Conservation (phyloP, 2,113 vertebrate genomes). For the Chloebia gouldiae region DNA sequence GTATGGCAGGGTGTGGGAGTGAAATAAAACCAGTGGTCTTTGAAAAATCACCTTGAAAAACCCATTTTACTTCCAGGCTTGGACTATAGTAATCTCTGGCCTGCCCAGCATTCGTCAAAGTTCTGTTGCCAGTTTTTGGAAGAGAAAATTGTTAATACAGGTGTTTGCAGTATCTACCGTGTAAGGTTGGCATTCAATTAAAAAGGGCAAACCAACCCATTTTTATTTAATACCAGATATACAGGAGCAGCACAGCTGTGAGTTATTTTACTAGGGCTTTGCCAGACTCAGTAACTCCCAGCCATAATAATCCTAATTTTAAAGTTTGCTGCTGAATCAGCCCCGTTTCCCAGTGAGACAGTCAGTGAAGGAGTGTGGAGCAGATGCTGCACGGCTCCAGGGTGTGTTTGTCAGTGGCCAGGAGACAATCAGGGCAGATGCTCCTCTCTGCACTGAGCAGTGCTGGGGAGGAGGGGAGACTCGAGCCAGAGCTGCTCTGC, state of each 20-base stretch:
- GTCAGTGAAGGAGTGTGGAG: not conserved
- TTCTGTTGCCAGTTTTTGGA: not conserved
- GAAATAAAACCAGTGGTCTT: not conserved
- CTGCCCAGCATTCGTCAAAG: not conserved
- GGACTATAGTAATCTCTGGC: not conserved
- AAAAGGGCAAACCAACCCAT: not conserved
- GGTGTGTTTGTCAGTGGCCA: not conserved
- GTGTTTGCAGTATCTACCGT: not conserved
- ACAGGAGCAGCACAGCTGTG: not conserved
- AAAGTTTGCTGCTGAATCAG: not conserved
- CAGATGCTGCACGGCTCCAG: not conserved
- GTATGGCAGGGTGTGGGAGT: not conserved
- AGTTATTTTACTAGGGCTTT: not conserved
- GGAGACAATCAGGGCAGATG: not conserved
- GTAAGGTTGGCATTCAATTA: not conserved
- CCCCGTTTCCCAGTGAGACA: not conserved
- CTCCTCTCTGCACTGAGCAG: not conserved
- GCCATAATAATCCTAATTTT: not conserved
- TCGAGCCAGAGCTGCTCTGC: not conserved
- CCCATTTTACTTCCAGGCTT: not conserved
- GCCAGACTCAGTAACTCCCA: not conserved
- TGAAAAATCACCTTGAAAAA: not conserved
- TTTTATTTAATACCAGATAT: not conserved
- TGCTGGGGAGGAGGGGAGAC: not conserved
- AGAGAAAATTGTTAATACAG: not conserved